Evolutionary conservation across 2,113 vertebrate genomes (phyloP), one percentile per base, ranked within the genome.

Genomic region (Microtus richardsoni): DNA sequence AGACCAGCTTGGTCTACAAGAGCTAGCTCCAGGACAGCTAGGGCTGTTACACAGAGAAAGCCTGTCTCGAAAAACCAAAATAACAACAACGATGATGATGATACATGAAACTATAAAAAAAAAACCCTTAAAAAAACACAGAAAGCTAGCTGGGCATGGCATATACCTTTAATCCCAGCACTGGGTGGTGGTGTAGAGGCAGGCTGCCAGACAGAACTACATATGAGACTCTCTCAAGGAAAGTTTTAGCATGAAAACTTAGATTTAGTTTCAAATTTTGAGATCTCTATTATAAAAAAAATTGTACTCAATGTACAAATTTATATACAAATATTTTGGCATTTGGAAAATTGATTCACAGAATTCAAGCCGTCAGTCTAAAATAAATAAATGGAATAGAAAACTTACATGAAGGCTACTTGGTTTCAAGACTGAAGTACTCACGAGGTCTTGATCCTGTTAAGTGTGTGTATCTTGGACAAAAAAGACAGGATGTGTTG

Each of bases 361-460:
- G 77, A 94, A 97, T 91, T 93, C 22, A 95, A 91, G 47, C 22
- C 82, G 74, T 89, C 47, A 89, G 49, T 91, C 26, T 62, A 49
- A 91, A 91, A 96, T 3, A 0, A 95, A 95, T 30, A 90, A 91
- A 44, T 87, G 93, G 60, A 52, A 62, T 2, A 60, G 2, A 89
- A 95, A 96, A 14, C 30, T 44, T 44, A 49, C 19, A 79, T 33
- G 0, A 33, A 41, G 86, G 60, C 3, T 84, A 24, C 90, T 94
- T 95, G 0, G 75, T 89, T 96, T 98, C 44, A 95, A 88, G 41
- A 89, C 24, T 62, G 2, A 24, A 77, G 21, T 62, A 74, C 47
- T 44, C 82, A 60, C 54, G 60, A 39, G 44, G 33, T 87, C 82
- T 97, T 94, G 44, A 97, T 89, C 54, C n/a, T 93, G 68, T 95